Evolutionary conservation across 2,113 vertebrate genomes (phyloP).

Genomic region (Salvelinus fontinalis): DNA sequence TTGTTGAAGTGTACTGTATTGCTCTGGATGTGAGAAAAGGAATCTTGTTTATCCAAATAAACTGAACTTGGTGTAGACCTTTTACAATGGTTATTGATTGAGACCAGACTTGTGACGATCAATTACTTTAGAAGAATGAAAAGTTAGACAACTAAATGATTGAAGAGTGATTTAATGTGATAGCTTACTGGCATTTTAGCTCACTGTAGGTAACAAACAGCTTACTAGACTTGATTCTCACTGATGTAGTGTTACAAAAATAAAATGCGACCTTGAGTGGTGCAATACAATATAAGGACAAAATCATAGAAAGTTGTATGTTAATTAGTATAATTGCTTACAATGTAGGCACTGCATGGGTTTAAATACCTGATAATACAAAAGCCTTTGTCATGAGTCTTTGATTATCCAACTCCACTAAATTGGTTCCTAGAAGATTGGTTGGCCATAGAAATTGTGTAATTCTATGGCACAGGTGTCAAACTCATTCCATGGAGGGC

Average conservation of each 20-base stretch:
- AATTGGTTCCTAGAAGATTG: too few relatives aligned
- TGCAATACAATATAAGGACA: not conserved
- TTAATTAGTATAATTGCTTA: not conserved
- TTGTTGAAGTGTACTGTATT: conserved; percentile 28
- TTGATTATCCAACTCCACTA: too few relatives aligned
- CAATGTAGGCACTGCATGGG: too few relatives aligned
- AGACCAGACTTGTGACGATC: not conserved
- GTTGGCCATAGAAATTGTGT: too few relatives aligned
- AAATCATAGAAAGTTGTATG: not conserved
- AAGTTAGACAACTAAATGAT: not conserved
- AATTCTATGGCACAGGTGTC: too few relatives aligned
- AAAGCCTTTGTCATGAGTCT: not conserved
- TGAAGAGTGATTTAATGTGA: not conserved
- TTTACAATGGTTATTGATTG: not conserved
- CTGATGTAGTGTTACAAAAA: not conserved
- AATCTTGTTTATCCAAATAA: conserved; percentile 55
- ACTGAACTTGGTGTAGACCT: conserved; percentile 31
- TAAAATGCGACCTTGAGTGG: too few relatives aligned
- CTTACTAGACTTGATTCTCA: not conserved
- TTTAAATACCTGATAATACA: not conserved
- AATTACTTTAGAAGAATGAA: not conserved
- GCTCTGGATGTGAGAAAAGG: conserved; percentile 47
- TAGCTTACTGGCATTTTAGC: not conserved
- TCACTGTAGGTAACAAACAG: not conserved
- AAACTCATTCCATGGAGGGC: too few relatives aligned